Conservation (phyloP, 2,113 vertebrate species). For the Zonotrichia leucophrys region DNA sequence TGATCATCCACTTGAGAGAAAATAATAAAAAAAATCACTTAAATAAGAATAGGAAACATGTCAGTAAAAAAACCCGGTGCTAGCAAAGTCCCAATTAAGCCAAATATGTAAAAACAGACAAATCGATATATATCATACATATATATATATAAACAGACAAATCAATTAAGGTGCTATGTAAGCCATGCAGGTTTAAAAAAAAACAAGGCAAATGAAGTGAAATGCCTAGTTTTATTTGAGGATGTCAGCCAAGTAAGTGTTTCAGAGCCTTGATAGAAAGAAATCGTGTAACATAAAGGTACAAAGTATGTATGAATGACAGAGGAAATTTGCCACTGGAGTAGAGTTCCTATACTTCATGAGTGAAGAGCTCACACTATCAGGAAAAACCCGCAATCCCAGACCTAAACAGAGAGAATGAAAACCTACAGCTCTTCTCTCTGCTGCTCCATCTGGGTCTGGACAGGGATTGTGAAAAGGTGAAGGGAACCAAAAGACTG, state of each 20-base stretch:
- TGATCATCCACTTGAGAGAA: background rate
- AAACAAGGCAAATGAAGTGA: background rate
- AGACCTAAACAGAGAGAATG: background rate
- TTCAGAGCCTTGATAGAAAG: background rate
- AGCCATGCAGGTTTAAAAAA: background rate
- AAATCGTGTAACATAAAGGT: background rate
- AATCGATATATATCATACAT: background rate
- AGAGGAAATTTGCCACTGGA: background rate
- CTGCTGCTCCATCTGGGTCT: background rate
- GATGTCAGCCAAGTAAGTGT: background rate
- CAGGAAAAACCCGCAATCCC: background rate
- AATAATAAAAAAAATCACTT: background rate
- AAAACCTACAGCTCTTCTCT: background rate
- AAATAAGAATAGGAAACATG: background rate
- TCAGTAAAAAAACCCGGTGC: background rate
- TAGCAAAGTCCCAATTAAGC: background rate
- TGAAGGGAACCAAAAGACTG: background rate
- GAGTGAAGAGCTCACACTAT: background rate
- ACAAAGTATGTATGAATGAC: background rate
- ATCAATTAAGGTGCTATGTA: background rate
- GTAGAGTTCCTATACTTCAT: background rate
- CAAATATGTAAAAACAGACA: background rate
- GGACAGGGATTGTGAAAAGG: background rate
- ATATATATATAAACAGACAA: background rate
- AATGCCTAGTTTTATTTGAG: background rate